These are phyloP conservation scores for Carassius auratus DNA, from an alignment of 2,113 vertebrate genomes.

Conservation along the genomic window DNA sequence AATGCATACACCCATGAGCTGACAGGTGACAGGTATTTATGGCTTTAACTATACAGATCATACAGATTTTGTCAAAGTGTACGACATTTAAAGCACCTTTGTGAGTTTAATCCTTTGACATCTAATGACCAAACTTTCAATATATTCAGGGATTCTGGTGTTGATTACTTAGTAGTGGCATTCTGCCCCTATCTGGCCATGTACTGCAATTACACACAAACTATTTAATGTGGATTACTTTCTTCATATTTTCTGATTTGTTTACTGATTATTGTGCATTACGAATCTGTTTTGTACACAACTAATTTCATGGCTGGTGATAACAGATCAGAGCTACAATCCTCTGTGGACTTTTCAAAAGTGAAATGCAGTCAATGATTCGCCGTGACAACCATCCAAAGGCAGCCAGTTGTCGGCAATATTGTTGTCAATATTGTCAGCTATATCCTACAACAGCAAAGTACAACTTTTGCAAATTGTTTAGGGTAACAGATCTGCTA, in stretches of 20 bases:
- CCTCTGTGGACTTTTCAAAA: too few relatives aligned
- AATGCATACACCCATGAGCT: too few relatives aligned
- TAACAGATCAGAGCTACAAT: background rate
- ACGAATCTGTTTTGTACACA: background rate
- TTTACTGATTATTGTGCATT: background rate
- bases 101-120: background rate
- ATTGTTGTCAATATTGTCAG: too few relatives aligned
- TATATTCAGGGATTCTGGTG: background rate
- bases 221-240: background rate
- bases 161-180: background rate
- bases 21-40: too few relatives aligned
- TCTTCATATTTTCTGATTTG: background rate
- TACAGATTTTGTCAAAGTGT: background rate
- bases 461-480: too few relatives aligned
- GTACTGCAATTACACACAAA: background rate
- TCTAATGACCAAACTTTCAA: too few relatives aligned
- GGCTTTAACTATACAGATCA: too few relatives aligned
- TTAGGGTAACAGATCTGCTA: too few relatives aligned
- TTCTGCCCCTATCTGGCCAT: conserved; percentile 33
- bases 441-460: too few relatives aligned
- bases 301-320: background rate
- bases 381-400: too few relatives aligned
- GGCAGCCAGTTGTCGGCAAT: too few relatives aligned
- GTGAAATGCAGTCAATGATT: too few relatives aligned
- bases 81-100: background rate